Percentiles rank a stretch among this genome's conserved stretches.
These are phyloP conservation scores for Drosophila borborema DNA, from an alignment of 2,888 invertebrate genomes.

Conservation along the genomic window DNA sequence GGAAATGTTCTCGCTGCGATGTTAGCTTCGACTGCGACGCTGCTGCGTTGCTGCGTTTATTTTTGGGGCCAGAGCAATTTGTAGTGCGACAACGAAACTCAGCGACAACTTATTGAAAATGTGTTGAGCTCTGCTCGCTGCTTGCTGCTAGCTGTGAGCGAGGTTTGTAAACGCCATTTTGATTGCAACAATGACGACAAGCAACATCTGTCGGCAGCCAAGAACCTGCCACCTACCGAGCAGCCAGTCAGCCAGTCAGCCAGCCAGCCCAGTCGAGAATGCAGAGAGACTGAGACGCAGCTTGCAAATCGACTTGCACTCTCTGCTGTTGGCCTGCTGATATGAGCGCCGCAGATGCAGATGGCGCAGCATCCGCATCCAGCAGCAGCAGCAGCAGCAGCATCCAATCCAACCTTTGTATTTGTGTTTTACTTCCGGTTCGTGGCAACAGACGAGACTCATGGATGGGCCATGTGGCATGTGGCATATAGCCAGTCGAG, in stretches of 20 bases:
- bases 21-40: constrained; percentile 7
- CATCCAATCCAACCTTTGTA: constrained; percentile 57
- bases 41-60: constrained; percentile 41
- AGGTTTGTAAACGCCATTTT: constrained; percentile 59
- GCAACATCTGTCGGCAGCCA: constrained; percentile 54
- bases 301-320: constrained; percentile 70
- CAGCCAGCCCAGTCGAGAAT: constrained; percentile 18
- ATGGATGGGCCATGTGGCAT: constrained; percentile 14
- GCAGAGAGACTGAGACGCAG: constrained; percentile 25
- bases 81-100: constrained; percentile 38
- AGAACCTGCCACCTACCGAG: constrained; percentile 59
- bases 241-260: constrained; percentile 1
- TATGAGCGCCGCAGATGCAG: constrained; percentile 82
- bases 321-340: constrained; percentile 80
- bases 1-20: constrained; percentile 37
- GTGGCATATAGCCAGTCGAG: constrained; percentile 60
- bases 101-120: constrained; percentile 55
- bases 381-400: constrained; percentile 70
- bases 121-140: constrained; percentile 34
- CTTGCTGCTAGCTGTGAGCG: constrained; percentile 4
- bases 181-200: constrained; percentile 60
- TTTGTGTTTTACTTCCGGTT: constrained; percentile 75
- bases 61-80: constrained; percentile 59
- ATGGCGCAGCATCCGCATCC: constrained; percentile 76
- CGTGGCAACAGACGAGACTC: constrained; percentile 38